These are phyloP conservation scores for Scomber japonicus DNA, from an alignment of 2,113 vertebrate genomes.

Conservation along the genomic window DNA sequence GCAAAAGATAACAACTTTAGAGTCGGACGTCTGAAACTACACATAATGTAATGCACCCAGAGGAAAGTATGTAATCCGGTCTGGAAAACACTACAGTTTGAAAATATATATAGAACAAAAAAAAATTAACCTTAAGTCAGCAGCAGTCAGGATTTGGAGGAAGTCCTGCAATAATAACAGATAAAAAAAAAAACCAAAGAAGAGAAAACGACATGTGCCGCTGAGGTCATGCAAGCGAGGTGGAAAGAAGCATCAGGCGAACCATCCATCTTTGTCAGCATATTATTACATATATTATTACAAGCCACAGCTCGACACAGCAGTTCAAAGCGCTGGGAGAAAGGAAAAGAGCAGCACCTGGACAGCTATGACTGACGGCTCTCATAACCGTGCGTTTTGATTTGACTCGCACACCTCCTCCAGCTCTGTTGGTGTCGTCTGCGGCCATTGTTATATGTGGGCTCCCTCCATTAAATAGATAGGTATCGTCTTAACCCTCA, in stretches of 20 bases:
- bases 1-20: too few species aligned
- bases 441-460: slow-evolving; percentile 67
- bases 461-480: slow-evolving; percentile 54
- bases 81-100: not conserved
- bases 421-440: slow-evolving; percentile 76
- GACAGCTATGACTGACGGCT: slow-evolving; percentile 47
- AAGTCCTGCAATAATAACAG: not conserved
- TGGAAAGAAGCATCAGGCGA: slow-evolving; percentile 7
- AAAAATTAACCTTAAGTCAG: not conserved
- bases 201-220: not conserved
- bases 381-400: slow-evolving; percentile 61
- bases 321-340: slow-evolving; percentile 33
- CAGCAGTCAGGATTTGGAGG: not conserved
- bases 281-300: slow-evolving; percentile 16
- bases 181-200: not conserved
- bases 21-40: too few species aligned
- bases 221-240: slow-evolving; percentile 23
- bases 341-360: slow-evolving; percentile 64
- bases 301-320: slow-evolving; percentile 13
- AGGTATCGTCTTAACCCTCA: slow-evolving; percentile 76
- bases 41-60: too few species aligned
- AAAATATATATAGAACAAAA: not conserved
- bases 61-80: not conserved
- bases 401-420: slow-evolving; percentile 63
- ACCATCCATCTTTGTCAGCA: slow-evolving; percentile 54